Evolutionary conservation across 2,797 vertebrate species (phyloP).

Genomic region (Megaceryle alcyon): DNA sequence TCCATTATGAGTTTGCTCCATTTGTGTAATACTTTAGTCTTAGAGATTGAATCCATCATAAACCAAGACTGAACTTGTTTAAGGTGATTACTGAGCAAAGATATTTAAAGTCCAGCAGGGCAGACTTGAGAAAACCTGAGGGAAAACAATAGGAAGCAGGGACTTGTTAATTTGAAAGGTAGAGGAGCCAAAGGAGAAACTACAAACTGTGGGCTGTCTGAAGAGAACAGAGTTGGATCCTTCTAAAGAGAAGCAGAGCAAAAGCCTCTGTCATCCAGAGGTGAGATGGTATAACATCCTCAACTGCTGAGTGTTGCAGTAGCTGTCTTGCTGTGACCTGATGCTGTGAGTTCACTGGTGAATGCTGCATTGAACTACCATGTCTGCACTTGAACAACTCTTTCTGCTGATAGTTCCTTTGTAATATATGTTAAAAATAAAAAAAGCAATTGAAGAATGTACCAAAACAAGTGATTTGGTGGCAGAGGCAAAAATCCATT

Average conservation of each 20-base stretch:
- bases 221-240: not conserved
- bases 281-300: not conserved
- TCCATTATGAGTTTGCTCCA: not conserved
- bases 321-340: not conserved
- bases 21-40: not conserved
- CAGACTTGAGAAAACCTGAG: not conserved
- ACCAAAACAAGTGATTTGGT: not conserved
- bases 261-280: not conserved
- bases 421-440: not conserved
- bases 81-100: not conserved
- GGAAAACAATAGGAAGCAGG: not conserved
- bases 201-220: not conserved
- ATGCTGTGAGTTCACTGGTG: not conserved
- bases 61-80: not conserved
- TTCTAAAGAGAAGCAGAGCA: conserved; percentile 1
- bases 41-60: not conserved
- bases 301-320: not conserved
- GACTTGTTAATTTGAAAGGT: conserved; percentile 11
- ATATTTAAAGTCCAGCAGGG: not conserved
- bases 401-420: not conserved
- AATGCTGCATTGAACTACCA: not conserved
- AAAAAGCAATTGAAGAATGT: not conserved
- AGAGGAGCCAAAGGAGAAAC: not conserved
- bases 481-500: not conserved
- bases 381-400: not conserved